Conservation (phyloP, 2,888 invertebrate genomes). For the Parochlus steinenii region DNA sequence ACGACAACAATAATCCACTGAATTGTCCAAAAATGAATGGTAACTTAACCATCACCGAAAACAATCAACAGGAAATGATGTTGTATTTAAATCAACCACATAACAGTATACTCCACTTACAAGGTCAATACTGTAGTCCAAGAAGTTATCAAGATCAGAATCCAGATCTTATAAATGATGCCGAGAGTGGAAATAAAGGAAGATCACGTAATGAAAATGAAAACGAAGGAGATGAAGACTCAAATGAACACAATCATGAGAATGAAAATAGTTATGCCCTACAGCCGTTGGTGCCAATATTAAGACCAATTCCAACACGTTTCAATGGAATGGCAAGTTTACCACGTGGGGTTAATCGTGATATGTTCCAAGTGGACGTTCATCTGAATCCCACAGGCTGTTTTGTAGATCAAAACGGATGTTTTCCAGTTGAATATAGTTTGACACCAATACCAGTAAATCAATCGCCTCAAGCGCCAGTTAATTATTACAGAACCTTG, state of each 20-base stretch:
- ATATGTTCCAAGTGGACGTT: conserved; percentile 42
- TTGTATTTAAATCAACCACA: conserved; percentile 28
- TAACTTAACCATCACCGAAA: conserved; percentile 32
- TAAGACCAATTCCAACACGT: conserved; percentile 23
- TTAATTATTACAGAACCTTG: conserved; percentile 53
- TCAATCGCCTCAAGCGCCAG: conserved; percentile 6
- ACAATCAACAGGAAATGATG: conserved; percentile 36
- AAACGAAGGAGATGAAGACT: conserved; percentile 28
- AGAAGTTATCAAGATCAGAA: conserved; percentile 39
- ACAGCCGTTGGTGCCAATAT: conserved; percentile 27
- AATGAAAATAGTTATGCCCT: not conserved
- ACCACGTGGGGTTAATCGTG: conserved; percentile 33
- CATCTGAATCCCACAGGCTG: conserved; percentile 58
- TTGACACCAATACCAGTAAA: conserved; percentile 33
- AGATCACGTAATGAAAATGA: conserved; percentile 26
- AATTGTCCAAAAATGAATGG: conserved; percentile 36
- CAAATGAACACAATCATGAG: conserved; percentile 16
- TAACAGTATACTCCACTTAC: conserved; percentile 19
- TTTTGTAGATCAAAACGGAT: conserved; percentile 61
- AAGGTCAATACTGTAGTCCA: conserved; percentile 14
- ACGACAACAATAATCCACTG: conserved; percentile 31
- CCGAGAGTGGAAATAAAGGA: conserved; percentile 41
- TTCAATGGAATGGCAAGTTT: conserved; percentile 34
- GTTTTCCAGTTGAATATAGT: conserved; percentile 59
- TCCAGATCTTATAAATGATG: conserved; percentile 65